A percentile compares a stretch with the other conserved stretches of the same genome.
Conservation (phyloP, 1,140 invertebrate species). For the Papilio dardanus region DNA sequence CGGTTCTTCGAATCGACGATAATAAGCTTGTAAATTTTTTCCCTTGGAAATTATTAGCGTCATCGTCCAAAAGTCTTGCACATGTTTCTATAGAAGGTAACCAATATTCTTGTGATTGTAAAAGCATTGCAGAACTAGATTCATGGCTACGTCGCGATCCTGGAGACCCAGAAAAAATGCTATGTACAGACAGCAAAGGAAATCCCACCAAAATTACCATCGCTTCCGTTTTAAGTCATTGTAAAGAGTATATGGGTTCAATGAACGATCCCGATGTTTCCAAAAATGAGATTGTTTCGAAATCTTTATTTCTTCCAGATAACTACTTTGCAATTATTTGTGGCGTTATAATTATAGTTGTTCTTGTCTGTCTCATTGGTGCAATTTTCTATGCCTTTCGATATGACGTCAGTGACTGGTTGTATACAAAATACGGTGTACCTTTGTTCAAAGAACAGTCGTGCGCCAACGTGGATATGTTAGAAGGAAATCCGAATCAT, state of each 20-base stretch:
- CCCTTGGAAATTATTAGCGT: constrained; percentile 86
- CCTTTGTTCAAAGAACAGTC: constrained; percentile 86
- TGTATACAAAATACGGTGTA: constrained; percentile 88
- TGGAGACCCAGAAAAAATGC: constrained; percentile 84
- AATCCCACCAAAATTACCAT: constrained; percentile 83
- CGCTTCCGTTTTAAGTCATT: constrained; percentile 84
- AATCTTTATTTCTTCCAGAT: constrained; percentile 77
- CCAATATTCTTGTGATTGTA: constrained; percentile 89
- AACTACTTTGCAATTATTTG: constrained; percentile 88
- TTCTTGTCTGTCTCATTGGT: constrained; percentile 86
- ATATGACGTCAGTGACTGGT: constrained; percentile 89
- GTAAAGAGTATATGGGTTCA: constrained; percentile 84
- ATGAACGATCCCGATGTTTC: constrained; percentile 85
- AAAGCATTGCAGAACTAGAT: constrained; percentile 85
- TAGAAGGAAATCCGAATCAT: constrained; percentile 86
- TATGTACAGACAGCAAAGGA: constrained; percentile 81
- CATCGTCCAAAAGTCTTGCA: constrained; percentile 82
- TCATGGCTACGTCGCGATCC: constrained; percentile 85
- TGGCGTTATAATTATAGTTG: constrained; percentile 88
- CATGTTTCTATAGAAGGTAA: constrained; percentile 87
- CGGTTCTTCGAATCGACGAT: constrained; percentile 90
- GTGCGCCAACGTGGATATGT: constrained; percentile 80
- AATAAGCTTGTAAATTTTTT: constrained; percentile 91
- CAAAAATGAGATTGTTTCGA: constrained; percentile 84
- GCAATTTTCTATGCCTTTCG: constrained; percentile 90